Evolutionary conservation across 1,140 invertebrate species (phyloP).

Genomic region (Megathymus violae): DNA sequence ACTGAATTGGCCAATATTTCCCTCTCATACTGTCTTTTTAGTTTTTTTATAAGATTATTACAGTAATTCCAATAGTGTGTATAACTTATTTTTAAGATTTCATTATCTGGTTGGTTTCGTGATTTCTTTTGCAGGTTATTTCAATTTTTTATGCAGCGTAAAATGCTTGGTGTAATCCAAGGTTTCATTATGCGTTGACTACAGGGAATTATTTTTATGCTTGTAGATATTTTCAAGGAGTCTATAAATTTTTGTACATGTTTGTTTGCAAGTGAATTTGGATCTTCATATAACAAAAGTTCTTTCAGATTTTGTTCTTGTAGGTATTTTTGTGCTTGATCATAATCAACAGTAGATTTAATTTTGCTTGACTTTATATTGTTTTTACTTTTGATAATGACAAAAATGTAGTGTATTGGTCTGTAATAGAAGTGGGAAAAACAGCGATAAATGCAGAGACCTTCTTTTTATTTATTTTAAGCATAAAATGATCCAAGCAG

Average conservation of each 20-base stretch:
- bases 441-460: constrained; percentile 33
- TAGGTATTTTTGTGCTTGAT: constrained; percentile 15
- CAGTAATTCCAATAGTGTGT: constrained; percentile 38
- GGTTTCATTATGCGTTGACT: too few relatives aligned
- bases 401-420: constrained; percentile 31
- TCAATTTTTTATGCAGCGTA: too few relatives aligned
- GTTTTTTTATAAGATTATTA: constrained; percentile 38
- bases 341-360: constrained; percentile 20
- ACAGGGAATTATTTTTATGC: too few relatives aligned
- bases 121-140: too few relatives aligned
- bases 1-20: constrained; percentile 16
- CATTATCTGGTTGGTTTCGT: too few relatives aligned
- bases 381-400: constrained; percentile 21
- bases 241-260: too few relatives aligned
- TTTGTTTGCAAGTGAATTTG: too few relatives aligned
- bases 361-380: constrained; percentile 12
- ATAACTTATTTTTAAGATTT: constrained; percentile 40
- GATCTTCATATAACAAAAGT: too few relatives aligned
- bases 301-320: too few relatives aligned
- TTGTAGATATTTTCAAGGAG: too few relatives aligned
- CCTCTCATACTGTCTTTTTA: constrained; percentile 32
- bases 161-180: too few relatives aligned
- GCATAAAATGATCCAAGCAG: constrained; percentile 37
- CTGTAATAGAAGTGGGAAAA: constrained; percentile 26
- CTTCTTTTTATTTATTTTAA: constrained; percentile 33